phyloP scores from a whole-genome alignment of 2,797 vertebrate genomes.

The Coccyzus lansbergi region DNA sequence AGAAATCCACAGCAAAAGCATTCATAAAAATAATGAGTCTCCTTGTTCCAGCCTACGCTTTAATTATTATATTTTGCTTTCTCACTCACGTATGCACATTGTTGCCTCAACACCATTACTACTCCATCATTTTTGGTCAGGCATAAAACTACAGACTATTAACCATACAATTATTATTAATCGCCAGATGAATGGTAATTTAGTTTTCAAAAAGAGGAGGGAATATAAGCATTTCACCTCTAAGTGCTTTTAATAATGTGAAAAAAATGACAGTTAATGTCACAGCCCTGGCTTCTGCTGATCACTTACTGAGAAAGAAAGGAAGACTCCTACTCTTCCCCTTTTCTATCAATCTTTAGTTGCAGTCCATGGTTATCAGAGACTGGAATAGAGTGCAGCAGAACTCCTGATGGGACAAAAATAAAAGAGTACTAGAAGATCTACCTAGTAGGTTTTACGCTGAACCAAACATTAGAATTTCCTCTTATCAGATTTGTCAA shows the following conservation, averaged over 20 bases:
- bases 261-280: neutral
- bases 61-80: no score
- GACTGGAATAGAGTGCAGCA: neutral
- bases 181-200: neutral
- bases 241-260: neutral
- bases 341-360: neutral
- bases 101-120: neutral
- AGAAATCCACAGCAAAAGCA: no score
- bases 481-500: neutral
- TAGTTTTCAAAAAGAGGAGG: neutral
- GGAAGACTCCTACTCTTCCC: neutral
- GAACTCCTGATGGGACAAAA: no score
- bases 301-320: neutral
- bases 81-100: no score
- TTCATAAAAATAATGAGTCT: no score
- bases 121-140: neutral
- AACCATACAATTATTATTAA: neutral
- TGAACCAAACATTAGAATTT: neutral
- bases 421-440: neutral
- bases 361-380: neutral
- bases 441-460: neutral
- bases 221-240: no score
- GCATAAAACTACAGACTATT: neutral
- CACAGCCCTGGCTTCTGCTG: neutral
- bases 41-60: no score